phyloP scores from a whole-genome alignment of 2,888 invertebrate genomes.

The Halictus quadricinctus region DNA sequence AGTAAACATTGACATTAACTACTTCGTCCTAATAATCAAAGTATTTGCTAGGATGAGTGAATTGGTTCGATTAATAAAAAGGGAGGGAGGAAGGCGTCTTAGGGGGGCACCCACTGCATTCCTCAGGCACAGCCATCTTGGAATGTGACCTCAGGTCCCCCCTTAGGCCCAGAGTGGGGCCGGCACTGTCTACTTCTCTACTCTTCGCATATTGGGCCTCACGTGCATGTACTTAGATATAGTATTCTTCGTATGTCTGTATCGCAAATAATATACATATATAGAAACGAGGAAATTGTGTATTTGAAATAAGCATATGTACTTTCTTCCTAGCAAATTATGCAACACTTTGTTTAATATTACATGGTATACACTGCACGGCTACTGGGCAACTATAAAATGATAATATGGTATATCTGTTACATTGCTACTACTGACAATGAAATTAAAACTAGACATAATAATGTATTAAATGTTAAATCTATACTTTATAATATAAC shows the following conservation, averaged over 20 bases:
- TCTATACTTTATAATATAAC: not conserved
- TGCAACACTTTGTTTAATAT: not conserved
- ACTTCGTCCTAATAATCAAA: constrained; percentile 46
- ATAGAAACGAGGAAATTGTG: constrained; percentile 17
- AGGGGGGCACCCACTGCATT: constrained; percentile 82
- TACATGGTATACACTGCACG: not conserved
- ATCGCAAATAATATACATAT: not conserved
- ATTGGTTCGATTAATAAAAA: constrained; percentile 80
- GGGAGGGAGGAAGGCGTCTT: constrained; percentile 80
- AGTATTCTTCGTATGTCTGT: constrained; percentile 10
- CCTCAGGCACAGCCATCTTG: constrained; percentile 83
- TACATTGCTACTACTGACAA: not conserved
- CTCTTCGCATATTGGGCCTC: constrained; percentile 33
- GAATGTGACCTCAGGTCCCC: constrained; percentile 83
- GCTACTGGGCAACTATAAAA: not conserved
- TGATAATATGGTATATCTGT: not conserved
- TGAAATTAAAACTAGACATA: not conserved
- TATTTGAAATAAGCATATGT: not conserved
- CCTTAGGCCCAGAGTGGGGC: constrained; percentile 77
- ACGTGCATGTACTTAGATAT: constrained; percentile 19
- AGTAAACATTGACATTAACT: constrained; percentile 46
- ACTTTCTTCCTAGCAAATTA: not conserved
- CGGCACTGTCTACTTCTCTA: constrained; percentile 64
- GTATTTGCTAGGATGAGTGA: constrained; percentile 76
- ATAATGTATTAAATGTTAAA: not conserved